Conservation (phyloP, 2,888 invertebrate species). For the Lottia gigantea region DNA sequence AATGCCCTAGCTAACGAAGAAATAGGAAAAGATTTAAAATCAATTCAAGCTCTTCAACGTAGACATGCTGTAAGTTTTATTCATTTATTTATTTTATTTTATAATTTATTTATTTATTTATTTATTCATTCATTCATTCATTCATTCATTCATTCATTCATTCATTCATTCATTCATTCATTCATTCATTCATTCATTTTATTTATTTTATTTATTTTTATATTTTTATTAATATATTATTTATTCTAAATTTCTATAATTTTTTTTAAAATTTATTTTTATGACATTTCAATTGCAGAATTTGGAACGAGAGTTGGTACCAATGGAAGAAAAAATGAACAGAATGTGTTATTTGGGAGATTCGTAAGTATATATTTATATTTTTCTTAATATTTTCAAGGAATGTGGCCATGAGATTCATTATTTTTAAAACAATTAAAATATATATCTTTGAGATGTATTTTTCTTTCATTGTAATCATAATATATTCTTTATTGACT, state of each 20-base stretch:
- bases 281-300: slow-evolving; percentile 68
- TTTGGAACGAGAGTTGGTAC: slow-evolving; percentile 92
- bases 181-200: no score
- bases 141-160: no score
- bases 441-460: no score
- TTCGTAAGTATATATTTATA: slow-evolving; percentile 73
- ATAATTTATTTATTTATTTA: neutral
- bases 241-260: neutral
- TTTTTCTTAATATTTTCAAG: neutral
- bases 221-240: neutral
- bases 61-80: slow-evolving; percentile 79
- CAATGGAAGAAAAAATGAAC: slow-evolving; percentile 90
- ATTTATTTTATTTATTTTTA: no score
- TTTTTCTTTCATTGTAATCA: no score
- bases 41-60: slow-evolving; percentile 90
- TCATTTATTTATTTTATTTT: neutral
- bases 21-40: slow-evolving; percentile 83
- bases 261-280: neutral
- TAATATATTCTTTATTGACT: no score
- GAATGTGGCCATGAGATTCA: no score
- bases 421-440: no score
- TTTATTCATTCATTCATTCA: neutral
- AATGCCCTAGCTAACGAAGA: slow-evolving; percentile 74
- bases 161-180: no score
- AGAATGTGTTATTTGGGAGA: slow-evolving; percentile 88